Conservation (phyloP, 2,113 vertebrate genomes). For the Trichechus manatus region DNA sequence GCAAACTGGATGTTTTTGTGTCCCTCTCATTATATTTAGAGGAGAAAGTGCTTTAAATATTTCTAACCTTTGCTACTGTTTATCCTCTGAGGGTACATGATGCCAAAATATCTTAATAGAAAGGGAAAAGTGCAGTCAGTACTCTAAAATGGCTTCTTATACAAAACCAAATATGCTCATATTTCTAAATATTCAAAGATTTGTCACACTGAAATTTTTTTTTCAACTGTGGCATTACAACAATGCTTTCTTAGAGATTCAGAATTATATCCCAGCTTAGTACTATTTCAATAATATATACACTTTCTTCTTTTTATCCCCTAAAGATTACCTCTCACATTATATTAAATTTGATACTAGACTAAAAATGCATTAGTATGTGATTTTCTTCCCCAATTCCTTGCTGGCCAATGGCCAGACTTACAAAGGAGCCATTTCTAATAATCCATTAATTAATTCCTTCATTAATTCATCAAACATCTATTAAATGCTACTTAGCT, state of each 20-base stretch:
- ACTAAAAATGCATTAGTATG: constrained; percentile 6
- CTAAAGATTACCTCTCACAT: constrained; percentile 1
- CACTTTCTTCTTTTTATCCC: constrained; percentile 6
- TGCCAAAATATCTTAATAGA: constrained; percentile 61
- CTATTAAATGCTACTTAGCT: constrained; percentile 52
- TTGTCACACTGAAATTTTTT: constrained; percentile 15
- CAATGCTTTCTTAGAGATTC: constrained; percentile 60
- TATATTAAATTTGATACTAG: constrained; percentile 9
- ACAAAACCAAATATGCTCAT: not conserved
- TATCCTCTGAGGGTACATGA: constrained; percentile 43
- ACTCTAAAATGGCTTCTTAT: constrained; percentile 22
- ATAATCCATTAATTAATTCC: constrained; percentile 24
- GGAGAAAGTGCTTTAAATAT: constrained; percentile 49
- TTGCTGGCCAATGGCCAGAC: constrained; percentile 3
- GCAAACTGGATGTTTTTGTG: constrained; percentile 56
- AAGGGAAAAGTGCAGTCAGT: constrained; percentile 17
- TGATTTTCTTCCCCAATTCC: not conserved
- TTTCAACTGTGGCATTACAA: not conserved
- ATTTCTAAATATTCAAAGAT: constrained; percentile 24
- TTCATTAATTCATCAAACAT: constrained; percentile 38
- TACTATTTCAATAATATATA: constrained; percentile 24
- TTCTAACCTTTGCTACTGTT: constrained; percentile 71
- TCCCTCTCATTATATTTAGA: constrained; percentile 52
- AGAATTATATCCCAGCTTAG: not conserved
- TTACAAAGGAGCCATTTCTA: not conserved